Conservation (phyloP, 1,140 invertebrate genomes). For the Polypedilum pembai region DNA sequence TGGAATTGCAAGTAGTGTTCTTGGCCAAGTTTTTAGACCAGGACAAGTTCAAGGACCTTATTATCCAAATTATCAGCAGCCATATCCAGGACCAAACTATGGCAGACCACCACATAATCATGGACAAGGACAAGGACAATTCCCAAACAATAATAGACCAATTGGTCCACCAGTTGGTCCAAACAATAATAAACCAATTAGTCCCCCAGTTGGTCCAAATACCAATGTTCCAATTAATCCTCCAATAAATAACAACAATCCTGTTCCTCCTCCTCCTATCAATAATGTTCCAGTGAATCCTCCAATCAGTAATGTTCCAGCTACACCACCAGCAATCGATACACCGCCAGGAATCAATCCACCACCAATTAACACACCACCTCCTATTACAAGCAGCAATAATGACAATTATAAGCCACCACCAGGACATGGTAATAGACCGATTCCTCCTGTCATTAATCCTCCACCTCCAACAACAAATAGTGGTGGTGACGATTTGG, state of each 20-base stretch:
- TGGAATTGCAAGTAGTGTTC: slow-evolving; percentile 2
- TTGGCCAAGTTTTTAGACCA: not conserved
- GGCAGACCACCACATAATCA: not conserved
- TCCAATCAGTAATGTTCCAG: too few relatives aligned
- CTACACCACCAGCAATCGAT: too few relatives aligned
- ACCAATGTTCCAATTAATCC: not conserved
- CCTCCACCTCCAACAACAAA: not conserved
- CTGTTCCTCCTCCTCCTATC: not conserved
- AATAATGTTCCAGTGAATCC: too few relatives aligned
- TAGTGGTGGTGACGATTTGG: not conserved
- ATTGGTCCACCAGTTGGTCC: not conserved
- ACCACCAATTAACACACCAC: not conserved
- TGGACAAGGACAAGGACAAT: not conserved
- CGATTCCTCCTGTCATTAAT: not conserved
- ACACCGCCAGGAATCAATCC: too few relatives aligned
- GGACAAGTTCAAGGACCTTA: not conserved
- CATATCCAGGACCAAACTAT: not conserved
- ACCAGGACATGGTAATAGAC: not conserved
- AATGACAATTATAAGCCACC: not conserved
- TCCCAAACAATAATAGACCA: not conserved
- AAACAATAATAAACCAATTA: not conserved
- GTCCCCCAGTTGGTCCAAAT: not conserved
- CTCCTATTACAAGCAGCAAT: not conserved
- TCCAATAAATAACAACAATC: not conserved
- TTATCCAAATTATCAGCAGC: not conserved